Percentiles rank a stretch among this genome's conserved stretches.
phyloP scores from a whole-genome alignment of 2,888 invertebrate genomes.

The Acanthococcus lagerstroemiae region DNA sequence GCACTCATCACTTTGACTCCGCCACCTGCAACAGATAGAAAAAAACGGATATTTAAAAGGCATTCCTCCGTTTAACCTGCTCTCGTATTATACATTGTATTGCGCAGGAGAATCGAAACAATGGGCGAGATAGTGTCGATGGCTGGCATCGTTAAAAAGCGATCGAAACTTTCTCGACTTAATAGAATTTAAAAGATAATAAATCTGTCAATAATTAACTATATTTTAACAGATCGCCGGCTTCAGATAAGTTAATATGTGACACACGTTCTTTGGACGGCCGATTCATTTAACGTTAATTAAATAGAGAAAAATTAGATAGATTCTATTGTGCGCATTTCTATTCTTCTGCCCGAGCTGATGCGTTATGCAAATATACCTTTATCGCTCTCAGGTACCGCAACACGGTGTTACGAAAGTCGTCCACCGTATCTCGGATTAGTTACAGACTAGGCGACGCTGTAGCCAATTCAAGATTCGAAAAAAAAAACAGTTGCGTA shows the following conservation, averaged over 20 bases:
- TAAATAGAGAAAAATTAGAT: background rate
- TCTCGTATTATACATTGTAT: no score
- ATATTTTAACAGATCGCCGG: background rate
- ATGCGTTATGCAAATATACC: background rate
- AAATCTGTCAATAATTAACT: background rate
- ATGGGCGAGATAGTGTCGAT: background rate
- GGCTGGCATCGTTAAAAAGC: background rate
- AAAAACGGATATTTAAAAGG: no score
- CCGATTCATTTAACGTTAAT: slow-evolving; percentile 1
- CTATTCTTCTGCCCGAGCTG: background rate
- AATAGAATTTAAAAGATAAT: background rate
- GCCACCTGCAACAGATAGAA: slow-evolving; percentile 30
- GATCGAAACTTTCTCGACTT: background rate
- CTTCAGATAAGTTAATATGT: background rate
- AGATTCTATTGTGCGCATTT: background rate
- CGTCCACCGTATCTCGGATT: background rate
- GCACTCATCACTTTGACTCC: slow-evolving; percentile 51
- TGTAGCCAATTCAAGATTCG: no score
- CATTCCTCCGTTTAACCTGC: no score
- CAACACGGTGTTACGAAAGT: background rate
- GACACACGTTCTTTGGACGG: background rate
- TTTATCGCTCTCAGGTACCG: background rate
- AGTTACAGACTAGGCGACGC: background rate
- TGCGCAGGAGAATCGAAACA: background rate
- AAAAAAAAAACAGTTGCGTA: background rate